phyloP scores from a whole-genome alignment of 2,113 vertebrate genomes.

The Megaleporinus macrocephalus region DNA sequence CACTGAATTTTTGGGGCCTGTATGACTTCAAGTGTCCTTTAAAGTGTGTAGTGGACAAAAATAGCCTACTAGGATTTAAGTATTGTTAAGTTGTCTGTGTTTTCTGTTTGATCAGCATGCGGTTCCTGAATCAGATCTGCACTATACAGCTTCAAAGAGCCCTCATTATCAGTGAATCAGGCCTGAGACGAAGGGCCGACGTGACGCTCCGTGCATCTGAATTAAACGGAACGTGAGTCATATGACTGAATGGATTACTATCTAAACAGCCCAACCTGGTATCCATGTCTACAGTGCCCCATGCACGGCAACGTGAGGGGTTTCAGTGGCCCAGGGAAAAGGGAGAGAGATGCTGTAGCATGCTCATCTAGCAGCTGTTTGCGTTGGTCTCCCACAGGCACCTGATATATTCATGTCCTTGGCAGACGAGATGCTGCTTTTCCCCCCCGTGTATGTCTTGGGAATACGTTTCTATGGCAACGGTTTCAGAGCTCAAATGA shows the following conservation, averaged over 20 bases:
- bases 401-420: slow-evolving; percentile 57
- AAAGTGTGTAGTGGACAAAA: not conserved
- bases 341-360: slow-evolving; percentile 12
- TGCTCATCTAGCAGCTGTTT: slow-evolving; percentile 48
- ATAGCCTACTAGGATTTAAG: not conserved
- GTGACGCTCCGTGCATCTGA: slow-evolving; percentile 19
- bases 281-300: slow-evolving; percentile 23
- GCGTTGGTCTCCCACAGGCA: slow-evolving; percentile 48
- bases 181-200: not conserved
- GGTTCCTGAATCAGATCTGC: slow-evolving; percentile 25
- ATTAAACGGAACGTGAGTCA: slow-evolving; percentile 46
- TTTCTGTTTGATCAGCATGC: slow-evolving; percentile 23
- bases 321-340: slow-evolving; percentile 5
- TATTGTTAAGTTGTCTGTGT: not conserved
- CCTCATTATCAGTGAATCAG: slow-evolving; percentile 37
- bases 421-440: slow-evolving; percentile 48
- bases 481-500: slow-evolving; percentile 49
- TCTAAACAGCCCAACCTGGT: slow-evolving; percentile 8
- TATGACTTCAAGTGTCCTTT: not conserved
- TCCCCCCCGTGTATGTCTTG: slow-evolving; percentile 49
- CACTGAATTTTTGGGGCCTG: not conserved
- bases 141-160: slow-evolving; percentile 21
- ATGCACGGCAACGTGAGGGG: not conserved
- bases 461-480: slow-evolving; percentile 60
- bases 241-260: slow-evolving; percentile 43